Percentiles rank a stretch among this genome's conserved stretches.
Evolutionary conservation across 37 sponge, comb jelly and placozoan species (phyloP).

Genomic region (Ephydatia muelleri): DNA sequence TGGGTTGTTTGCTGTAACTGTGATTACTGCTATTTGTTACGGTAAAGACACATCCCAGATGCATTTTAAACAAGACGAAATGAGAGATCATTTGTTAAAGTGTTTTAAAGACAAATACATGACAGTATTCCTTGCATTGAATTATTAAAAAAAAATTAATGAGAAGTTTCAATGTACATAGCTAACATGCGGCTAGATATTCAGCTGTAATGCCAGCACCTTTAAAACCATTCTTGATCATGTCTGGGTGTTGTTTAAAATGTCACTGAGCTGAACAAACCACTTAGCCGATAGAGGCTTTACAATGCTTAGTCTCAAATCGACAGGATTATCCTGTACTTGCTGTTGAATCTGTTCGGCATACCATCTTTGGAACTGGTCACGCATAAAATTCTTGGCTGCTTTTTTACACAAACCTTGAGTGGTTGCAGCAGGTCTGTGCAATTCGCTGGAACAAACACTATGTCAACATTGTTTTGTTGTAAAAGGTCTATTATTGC

Average conservation of each 20-base stretch:
- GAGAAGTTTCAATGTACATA: not conserved
- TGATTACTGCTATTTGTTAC: slow-evolving; percentile 33
- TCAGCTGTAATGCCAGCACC: slow-evolving; percentile 37
- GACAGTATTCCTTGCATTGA: not conserved
- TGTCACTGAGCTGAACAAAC: slow-evolving; percentile 56
- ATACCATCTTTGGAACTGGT: slow-evolving; percentile 53
- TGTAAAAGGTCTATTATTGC: slow-evolving; percentile 18
- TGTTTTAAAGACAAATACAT: slow-evolving; percentile 20
- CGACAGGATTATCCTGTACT: slow-evolving; percentile 13
- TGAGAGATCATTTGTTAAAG: slow-evolving; percentile 37
- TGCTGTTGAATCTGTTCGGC: slow-evolving; percentile 34
- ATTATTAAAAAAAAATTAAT: not conserved
- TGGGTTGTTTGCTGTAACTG: slow-evolving; percentile 60
- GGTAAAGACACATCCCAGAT: not conserved
- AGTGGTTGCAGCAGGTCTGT: slow-evolving; percentile 68
- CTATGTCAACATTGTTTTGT: slow-evolving; percentile 15
- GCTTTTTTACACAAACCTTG: slow-evolving; percentile 55
- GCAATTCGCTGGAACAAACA: slow-evolving; percentile 51
- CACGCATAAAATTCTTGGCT: slow-evolving; percentile 53
- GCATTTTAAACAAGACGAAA: slow-evolving; percentile 22
- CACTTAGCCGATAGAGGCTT: slow-evolving; percentile 68
- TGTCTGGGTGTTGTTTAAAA: slow-evolving; percentile 12
- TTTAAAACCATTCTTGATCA: slow-evolving; percentile 66
- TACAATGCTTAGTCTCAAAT: slow-evolving; percentile 2
- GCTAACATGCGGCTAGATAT: not conserved